Conservation (phyloP, 2,888 invertebrate species). For the Seira ritae region DNA sequence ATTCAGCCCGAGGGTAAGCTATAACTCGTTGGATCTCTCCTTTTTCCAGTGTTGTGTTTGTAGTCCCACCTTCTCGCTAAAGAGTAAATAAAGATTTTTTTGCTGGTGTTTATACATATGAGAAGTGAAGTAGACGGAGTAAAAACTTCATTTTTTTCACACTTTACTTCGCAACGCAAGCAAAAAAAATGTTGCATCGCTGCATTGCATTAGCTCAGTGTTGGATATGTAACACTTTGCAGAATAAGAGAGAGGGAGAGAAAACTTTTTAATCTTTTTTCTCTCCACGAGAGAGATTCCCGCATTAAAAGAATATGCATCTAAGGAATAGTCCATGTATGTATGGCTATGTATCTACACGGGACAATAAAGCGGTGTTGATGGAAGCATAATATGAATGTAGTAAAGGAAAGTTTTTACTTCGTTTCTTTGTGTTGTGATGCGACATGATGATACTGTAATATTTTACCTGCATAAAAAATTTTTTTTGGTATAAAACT, state of each 20-base stretch:
- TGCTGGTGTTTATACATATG: neutral
- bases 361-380: neutral
- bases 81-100: constrained; percentile 11
- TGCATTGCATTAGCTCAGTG: constrained; percentile 1
- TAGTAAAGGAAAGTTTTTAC: neutral
- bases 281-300: neutral
- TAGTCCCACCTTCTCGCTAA: neutral
- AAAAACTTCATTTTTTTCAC: constrained; percentile 2
- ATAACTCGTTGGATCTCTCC: neutral
- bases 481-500: neutral
- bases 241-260: neutral
- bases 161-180: neutral
- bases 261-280: neutral
- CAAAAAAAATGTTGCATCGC: neutral
- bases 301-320: neutral
- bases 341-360: neutral
- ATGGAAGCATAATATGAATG: neutral
- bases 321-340: too few species aligned
- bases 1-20: neutral
- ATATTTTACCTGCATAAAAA: constrained; percentile 11
- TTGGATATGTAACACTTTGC: neutral
- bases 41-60: neutral
- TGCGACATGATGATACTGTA: constrained; percentile 6
- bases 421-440: neutral
- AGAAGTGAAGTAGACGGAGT: neutral